A percentile compares a stretch with the other conserved stretches of the same genome.
Evolutionary conservation across 2,113 vertebrate species (phyloP).

Genomic region (Hydrochoerus hydrochaeris): DNA sequence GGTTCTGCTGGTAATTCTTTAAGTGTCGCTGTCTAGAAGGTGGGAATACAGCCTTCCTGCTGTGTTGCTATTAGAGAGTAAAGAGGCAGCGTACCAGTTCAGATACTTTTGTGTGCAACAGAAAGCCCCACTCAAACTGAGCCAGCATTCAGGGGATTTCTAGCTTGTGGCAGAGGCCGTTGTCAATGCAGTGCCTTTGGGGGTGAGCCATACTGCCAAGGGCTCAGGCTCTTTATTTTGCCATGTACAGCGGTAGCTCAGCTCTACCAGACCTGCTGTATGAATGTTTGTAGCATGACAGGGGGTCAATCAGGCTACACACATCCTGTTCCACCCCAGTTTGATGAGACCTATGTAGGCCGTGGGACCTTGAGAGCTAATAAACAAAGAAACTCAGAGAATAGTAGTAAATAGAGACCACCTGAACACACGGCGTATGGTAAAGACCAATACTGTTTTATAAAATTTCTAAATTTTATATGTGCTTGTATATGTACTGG

Average conservation of each 20-base stretch:
- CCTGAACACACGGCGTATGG: background rate
- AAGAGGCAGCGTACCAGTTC: background rate
- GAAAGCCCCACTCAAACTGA: background rate
- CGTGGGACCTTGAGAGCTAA: background rate
- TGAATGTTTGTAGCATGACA: background rate
- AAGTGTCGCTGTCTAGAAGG: background rate
- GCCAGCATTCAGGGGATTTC: background rate
- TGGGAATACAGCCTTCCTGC: background rate
- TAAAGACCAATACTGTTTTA: background rate
- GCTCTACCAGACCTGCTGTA: background rate
- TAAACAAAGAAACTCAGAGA: background rate
- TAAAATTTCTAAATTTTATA: background rate
- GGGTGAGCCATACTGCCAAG: rapidly evolving
- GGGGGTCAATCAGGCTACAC: rapidly evolving
- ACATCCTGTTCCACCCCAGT: background rate
- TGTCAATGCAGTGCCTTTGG: background rate
- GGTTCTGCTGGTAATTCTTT: background rate
- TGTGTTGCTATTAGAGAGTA: background rate
- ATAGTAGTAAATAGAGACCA: background rate
- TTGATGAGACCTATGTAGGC: background rate
- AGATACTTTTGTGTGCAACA: background rate
- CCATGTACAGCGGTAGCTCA: background rate
- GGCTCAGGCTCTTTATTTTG: background rate
- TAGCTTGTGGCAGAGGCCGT: background rate
- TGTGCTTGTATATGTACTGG: background rate